Base-by-base conservation (phyloP, 2,888 invertebrate genomes). In the Philonicus albiceps region DNA sequence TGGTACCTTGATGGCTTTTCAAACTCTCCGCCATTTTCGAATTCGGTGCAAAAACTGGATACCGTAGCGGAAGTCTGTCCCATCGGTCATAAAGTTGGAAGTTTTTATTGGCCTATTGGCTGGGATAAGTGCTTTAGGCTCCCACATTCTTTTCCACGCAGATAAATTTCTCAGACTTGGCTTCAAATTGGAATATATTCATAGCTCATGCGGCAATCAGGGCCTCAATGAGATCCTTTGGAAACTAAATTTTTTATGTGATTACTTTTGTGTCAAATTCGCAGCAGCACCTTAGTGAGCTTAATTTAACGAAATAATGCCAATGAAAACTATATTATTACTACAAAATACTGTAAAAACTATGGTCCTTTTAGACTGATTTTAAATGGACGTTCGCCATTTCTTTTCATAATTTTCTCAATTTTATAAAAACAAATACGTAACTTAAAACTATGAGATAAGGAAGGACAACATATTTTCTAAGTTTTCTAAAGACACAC, bases 101-200 rank as follows among this genome's bases (percentile, higher is more conserved):
- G 40, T 84, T 84, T 84, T 84, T 84, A 84, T 84, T 72, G 40
- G 27, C n/a, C 84, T 37, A 84, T 84, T 84, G 73, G 13, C 43
- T n/a, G 73, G 43, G 72, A 53, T 31, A 31, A 84, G 34, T 83
- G 64, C 40, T 64, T 72, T 83, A n/a, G 31, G 64, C 34, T 16
- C 27, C 22, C 43, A 19, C 78, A 49, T 74, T 37, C 74, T 78
- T 64, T 64, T 78, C 8, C 78, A 27, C 31, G 22, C 43, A 40
- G 84, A 84, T 84, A 84, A 84, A 72, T 16, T 22, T 72, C 27
- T 84, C 37, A 27, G 73, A 43, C 22, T 37, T 83, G 19, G 11
- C 22, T 84, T 19, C 43, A 83, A 83, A 84, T 43, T 84, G 31
- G 75, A 37, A 19, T 34, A 37, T 75, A 1, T 2, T 37, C 37